Evolutionary conservation across 2,888 invertebrate genomes (phyloP).

Genomic region (Meiosimyza decipiens): DNA sequence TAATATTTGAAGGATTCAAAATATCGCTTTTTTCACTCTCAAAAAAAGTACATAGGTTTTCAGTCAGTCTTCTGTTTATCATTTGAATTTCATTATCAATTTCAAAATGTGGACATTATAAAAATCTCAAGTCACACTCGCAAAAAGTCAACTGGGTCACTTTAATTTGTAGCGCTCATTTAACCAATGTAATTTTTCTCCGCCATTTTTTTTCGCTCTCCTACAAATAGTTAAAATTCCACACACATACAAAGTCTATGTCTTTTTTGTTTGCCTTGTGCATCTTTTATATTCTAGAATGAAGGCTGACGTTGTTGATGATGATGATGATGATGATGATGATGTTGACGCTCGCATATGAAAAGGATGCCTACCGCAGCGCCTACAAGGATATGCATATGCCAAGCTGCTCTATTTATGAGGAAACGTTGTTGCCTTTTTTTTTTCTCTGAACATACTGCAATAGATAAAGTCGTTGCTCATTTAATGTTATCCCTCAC

Average conservation of each 20-base stretch:
- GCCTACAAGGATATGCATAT: conserved; percentile 11
- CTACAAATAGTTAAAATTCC: conserved; percentile 7
- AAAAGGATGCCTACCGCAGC: not conserved
- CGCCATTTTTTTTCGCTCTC: not conserved
- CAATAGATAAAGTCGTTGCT: conserved; percentile 9
- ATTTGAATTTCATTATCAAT: no score
- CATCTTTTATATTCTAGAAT: conserved; percentile 9
- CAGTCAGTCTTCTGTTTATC: no score
- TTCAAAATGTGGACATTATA: no score
- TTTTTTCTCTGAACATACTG: not conserved
- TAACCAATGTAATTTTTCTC: no score
- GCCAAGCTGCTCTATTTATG: not conserved
- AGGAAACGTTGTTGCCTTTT: not conserved
- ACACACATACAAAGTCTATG: not conserved
- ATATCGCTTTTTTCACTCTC: no score
- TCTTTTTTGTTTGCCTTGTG: conserved; percentile 20
- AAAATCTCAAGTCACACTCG: no score
- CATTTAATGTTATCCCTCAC: conserved; percentile 19
- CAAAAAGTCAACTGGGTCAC: no score
- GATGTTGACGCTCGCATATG: not conserved
- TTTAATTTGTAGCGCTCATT: no score
- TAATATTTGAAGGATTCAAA: no score
- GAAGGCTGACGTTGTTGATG: no score
- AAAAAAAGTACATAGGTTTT: no score
- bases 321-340: no score